These are phyloP conservation scores for Chitala chitala DNA, from an alignment of 2,113 vertebrate species.

Conservation along the genomic window DNA sequence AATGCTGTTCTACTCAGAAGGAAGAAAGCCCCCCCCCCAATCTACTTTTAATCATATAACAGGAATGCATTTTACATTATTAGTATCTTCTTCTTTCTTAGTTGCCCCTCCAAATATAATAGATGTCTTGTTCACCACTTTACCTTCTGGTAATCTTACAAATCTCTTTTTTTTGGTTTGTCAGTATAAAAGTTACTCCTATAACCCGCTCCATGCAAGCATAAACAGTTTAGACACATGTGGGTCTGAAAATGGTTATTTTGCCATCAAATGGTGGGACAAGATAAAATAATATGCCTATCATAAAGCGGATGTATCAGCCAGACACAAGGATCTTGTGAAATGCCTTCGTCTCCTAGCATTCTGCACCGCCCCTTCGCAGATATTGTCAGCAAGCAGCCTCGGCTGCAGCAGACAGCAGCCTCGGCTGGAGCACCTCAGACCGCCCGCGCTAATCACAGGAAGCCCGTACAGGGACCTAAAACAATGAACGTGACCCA, in stretches of 20 bases:
- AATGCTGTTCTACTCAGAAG: conserved; percentile 50
- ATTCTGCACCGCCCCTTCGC: no score
- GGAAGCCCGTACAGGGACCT: background rate
- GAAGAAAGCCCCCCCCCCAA: conserved; percentile 43
- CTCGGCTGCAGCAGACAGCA: no score
- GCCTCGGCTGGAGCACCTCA: no score
- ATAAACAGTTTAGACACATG: no score
- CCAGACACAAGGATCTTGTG: no score
- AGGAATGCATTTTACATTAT: conserved; percentile 20
- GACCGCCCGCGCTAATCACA: background rate
- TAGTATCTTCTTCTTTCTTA: conserved; percentile 35
- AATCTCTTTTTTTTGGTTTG: background rate
- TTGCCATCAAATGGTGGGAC: no score
- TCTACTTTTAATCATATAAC: conserved; percentile 38
- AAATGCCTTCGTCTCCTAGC: no score
- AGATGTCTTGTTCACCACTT: background rate
- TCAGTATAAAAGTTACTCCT: background rate
- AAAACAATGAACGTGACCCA: background rate
- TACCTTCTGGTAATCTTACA: background rate
- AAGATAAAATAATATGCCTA: no score
- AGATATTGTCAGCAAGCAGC: no score
- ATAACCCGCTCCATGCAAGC: background rate
- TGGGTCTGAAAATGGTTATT: no score
- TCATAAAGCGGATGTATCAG: no score
- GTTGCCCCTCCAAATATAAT: background rate